Evolutionary conservation across 2,113 vertebrate genomes (phyloP).

Genomic region (Anhinga anhinga): DNA sequence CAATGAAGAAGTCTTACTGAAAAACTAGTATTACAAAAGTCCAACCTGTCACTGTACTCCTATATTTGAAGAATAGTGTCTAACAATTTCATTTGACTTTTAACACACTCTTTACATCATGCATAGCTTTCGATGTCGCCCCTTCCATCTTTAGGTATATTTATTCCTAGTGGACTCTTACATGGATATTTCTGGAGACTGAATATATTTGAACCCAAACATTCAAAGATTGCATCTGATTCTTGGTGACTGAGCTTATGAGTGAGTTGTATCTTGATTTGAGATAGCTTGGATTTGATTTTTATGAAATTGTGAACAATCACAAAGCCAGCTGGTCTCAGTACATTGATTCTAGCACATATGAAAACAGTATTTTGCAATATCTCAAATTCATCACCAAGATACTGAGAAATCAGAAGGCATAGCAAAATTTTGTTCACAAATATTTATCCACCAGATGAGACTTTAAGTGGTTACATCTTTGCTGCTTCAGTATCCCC

Average conservation of each 20-base stretch:
- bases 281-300: not conserved
- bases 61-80: not conserved
- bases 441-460: not conserved
- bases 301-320: not conserved
- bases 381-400: not conserved
- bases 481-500: not conserved
- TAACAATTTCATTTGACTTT: not conserved
- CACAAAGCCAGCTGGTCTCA: not conserved
- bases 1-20: not conserved
- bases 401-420: not conserved
- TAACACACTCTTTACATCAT: not conserved
- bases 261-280: not conserved
- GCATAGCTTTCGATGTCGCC: not conserved
- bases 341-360: not conserved
- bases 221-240: not conserved
- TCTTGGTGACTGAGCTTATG: not conserved
- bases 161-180: not conserved
- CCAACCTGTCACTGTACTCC: not conserved
- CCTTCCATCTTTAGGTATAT: not conserved
- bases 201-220: not conserved
- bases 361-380: not conserved
- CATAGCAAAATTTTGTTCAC: not conserved
- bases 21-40: not conserved
- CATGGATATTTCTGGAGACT: not conserved
- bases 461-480: not conserved